These are phyloP conservation scores for Plutomurus gul DNA, from an alignment of 1,140 invertebrate genomes.

Conservation along the genomic window DNA sequence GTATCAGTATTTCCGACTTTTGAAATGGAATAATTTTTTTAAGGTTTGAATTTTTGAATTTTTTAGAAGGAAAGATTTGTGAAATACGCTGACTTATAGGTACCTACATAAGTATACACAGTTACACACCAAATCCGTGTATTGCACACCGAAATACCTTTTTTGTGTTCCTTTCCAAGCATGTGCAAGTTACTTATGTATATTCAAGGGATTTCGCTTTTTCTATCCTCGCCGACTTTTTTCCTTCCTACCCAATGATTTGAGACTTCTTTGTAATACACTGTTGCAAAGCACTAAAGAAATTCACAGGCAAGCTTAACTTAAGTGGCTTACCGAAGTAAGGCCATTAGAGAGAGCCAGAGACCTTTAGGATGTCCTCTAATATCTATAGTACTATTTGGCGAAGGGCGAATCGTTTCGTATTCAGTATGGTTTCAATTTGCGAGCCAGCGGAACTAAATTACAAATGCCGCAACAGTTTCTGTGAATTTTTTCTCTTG, in stretches of 20 bases:
- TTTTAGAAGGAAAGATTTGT: too few species aligned
- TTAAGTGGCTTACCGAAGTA: not conserved
- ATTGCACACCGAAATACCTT: not conserved
- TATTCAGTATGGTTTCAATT: constrained; percentile 43
- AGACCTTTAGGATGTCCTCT: not conserved
- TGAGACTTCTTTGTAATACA: constrained; percentile 37
- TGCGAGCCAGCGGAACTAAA: constrained; percentile 40
- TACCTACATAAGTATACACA: too few species aligned
- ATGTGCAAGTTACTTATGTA: not conserved
- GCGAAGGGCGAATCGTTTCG: not conserved
- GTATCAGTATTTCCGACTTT: too few species aligned
- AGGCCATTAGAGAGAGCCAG: not conserved
- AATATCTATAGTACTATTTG: not conserved
- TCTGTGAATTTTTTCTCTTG: constrained; percentile 14
- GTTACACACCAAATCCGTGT: not conserved
- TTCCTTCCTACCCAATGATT: constrained; percentile 33
- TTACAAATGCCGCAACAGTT: constrained; percentile 33
- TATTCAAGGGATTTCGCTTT: too few species aligned
- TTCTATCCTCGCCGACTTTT: not conserved
- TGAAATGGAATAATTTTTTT: too few species aligned
- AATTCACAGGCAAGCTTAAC: not conserved
- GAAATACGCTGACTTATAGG: too few species aligned
- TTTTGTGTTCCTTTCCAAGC: not conserved
- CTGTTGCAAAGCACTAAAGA: constrained; percentile 31
- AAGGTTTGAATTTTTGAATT: too few species aligned